Evolutionary conservation across 2,888 invertebrate species (phyloP).

Genomic region (Cataglyphis albicans): DNA sequence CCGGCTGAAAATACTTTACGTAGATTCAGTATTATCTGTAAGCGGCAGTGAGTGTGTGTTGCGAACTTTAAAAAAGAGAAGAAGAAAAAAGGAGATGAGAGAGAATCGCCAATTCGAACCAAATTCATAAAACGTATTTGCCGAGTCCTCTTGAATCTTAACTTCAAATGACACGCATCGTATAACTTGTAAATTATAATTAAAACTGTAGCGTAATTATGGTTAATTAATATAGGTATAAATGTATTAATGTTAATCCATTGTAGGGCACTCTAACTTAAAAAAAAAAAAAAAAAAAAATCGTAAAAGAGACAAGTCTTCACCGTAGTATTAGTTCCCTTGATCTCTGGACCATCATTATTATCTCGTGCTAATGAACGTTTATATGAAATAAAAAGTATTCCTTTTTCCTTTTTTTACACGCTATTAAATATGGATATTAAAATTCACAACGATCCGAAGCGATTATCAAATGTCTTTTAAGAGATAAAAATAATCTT

Average conservation of each 20-base stretch:
- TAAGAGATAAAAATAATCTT: background rate
- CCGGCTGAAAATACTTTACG: conserved; percentile 63
- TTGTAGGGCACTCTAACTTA: conserved; percentile 60
- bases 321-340: conserved; percentile 72
- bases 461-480: background rate
- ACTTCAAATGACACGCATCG: conserved; percentile 59
- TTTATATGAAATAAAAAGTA: conserved; percentile 26
- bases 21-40: conserved; percentile 76
- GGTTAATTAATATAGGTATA: conserved; percentile 55
- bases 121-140: conserved; percentile 32
- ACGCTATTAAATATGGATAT: background rate
- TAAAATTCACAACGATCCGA: conserved; percentile 7
- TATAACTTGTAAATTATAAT: conserved; percentile 73
- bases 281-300: conserved; percentile 34
- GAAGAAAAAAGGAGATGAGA: conserved; percentile 10
- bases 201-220: conserved; percentile 62
- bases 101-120: conserved; percentile 39
- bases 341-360: conserved; percentile 78
- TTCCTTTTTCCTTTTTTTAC: conserved; percentile 5
- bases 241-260: conserved; percentile 68
- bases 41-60: conserved; percentile 59
- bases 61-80: conserved; percentile 34
- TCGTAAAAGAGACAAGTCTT: conserved; percentile 63
- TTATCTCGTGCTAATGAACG: conserved; percentile 67
- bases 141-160: conserved; percentile 48